phyloP scores from a whole-genome alignment of 2,888 invertebrate genomes.

The Drosophila pseudotalamancana region DNA sequence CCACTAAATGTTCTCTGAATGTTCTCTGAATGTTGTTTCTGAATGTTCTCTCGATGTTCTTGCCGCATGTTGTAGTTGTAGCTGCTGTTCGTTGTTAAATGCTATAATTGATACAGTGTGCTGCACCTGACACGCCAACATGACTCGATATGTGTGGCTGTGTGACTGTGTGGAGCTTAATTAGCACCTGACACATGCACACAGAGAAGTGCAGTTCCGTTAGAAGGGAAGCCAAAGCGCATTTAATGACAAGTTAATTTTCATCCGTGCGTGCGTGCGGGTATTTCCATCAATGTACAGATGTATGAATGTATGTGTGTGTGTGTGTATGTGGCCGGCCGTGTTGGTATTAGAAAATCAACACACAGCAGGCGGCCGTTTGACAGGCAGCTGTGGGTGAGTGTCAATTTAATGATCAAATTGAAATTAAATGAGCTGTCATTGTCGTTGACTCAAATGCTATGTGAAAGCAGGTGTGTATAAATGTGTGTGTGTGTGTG shows the following conservation, averaged over 20 bases:
- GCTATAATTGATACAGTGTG: conserved; percentile 56
- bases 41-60: conserved; percentile 21
- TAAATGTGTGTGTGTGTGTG: background rate
- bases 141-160: conserved; percentile 1
- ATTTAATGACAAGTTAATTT: conserved; percentile 73
- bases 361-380: conserved; percentile 42
- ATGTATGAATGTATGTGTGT: background rate
- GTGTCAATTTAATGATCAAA: conserved; percentile 61
- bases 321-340: conserved; percentile 8
- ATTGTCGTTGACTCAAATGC: conserved; percentile 39
- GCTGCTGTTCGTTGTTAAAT: conserved; percentile 39
- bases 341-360: conserved; percentile 57
- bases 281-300: conserved; percentile 6
- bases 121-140: conserved; percentile 52
- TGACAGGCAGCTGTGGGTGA: conserved; percentile 32
- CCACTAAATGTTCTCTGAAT: conserved; percentile 20
- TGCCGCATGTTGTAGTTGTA: conserved; percentile 38
- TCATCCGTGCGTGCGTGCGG: conserved; percentile 13
- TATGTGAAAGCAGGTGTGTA: conserved; percentile 2
- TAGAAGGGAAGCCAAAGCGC: conserved; percentile 46
- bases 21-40: conserved; percentile 3
- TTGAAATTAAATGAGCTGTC: conserved; percentile 64
- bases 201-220: conserved; percentile 31
- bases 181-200: conserved; percentile 67
- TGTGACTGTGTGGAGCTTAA: conserved; percentile 46